Evolutionary conservation across 1,140 invertebrate genomes (phyloP).

Genomic region (Eciton burchellii): DNA sequence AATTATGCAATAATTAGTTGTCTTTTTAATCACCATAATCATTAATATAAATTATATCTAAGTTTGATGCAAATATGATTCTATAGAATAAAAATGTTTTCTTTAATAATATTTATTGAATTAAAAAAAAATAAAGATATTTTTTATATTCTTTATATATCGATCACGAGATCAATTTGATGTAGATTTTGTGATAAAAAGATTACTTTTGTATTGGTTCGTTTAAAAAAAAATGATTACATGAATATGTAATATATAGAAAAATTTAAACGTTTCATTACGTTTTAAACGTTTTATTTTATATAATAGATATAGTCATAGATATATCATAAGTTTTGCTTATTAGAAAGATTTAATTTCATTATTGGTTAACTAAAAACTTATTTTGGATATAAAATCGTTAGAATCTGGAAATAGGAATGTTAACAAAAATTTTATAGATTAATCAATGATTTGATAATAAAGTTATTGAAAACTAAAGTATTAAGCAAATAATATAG

Average conservation of each 20-base stretch:
- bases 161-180: not conserved
- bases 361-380: not conserved
- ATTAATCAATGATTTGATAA: conserved; percentile 6
- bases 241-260: too few relatives aligned
- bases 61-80: too few relatives aligned
- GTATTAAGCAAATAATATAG: not conserved
- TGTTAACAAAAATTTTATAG: conserved; percentile 30
- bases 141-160: too few relatives aligned
- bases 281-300: not conserved
- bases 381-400: conserved; percentile 15
- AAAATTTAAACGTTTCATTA: not conserved
- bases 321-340: conserved; percentile 29
- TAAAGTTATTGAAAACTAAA: not conserved
- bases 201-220: not conserved
- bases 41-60: too few relatives aligned
- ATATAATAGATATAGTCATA: too few relatives aligned
- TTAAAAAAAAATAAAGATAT: too few relatives aligned
- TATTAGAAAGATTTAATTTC: conserved; percentile 3
- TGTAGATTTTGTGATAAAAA: not conserved
- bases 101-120: too few relatives aligned
- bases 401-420: conserved; percentile 32
- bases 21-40: too few relatives aligned
- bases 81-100: too few relatives aligned
- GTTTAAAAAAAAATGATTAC: too few relatives aligned
- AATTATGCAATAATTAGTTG: too few relatives aligned